Evolutionary conservation across 2,797 vertebrate species (phyloP), one percentile per base, ranked within the genome.

Genomic region (Acanthopagrus latus): DNA sequence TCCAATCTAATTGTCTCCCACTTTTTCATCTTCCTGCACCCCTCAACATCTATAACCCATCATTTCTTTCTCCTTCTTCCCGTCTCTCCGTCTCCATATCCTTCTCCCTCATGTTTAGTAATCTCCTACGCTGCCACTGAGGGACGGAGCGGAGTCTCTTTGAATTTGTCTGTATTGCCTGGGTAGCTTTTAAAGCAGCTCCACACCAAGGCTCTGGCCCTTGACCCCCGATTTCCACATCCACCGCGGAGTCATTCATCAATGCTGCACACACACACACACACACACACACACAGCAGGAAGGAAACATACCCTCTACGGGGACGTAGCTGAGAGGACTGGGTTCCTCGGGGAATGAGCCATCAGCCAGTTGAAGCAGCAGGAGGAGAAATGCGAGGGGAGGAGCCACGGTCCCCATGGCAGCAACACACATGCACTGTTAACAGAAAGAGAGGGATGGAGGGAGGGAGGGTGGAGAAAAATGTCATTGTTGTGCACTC

Each of bases 291-390:
- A 59, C 64, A 60, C 64, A 54, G 57, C 27, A 47, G 73, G 85
- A 87, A 83, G 82, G 90, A 90, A 69, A 95, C 97, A 93, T 95
- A 99, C 98, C 97, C 92, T 98, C 97, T 64, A 94, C 71, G 33
- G 97, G 95, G 88, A 97, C 96, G 80, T 96, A 96, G 70, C 95
- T 95, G 79, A 99, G 96, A 66, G 97, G 97, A 41, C 95, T 96
- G 2, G 96, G 95, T 84, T 99, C 97, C 91, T 98, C 97, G 7
- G 97, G 97, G 94, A 99, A 99, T 56, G 96, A 94, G 84, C 95
- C 94, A 14, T 91, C 92, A 71, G 93, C 94, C 69, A 91, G 90
- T 91, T 94, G 93, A 89, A 94, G 89, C 88, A 94, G 94, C 89
- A 96, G 89, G 63, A 97, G 92, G 86, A 97, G 94, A 90, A 96